Evolutionary conservation across 2,113 vertebrate species (phyloP).

Genomic region (Polypterus senegalus): DNA sequence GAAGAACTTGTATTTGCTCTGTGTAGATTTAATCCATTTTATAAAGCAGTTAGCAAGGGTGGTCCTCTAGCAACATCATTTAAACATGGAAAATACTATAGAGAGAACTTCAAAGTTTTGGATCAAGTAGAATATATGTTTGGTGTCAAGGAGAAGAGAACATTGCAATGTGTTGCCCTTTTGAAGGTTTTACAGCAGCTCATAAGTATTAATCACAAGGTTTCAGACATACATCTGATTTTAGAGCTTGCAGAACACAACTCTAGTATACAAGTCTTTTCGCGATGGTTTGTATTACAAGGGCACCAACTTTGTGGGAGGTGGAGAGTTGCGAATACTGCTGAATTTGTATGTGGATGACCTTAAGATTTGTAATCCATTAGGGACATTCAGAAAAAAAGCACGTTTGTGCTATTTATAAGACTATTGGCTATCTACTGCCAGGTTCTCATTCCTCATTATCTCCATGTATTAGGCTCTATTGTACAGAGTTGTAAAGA

Average conservation of each 20-base stretch:
- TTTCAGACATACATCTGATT: slow-evolving; percentile 2
- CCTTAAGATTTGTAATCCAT: slow-evolving; percentile 17
- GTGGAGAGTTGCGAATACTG: slow-evolving; percentile 15
- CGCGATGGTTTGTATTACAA: slow-evolving; percentile 9
- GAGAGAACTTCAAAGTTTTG: slow-evolving; percentile 13
- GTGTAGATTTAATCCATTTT: not conserved
- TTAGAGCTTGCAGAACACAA: not conserved
- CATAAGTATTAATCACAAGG: not conserved
- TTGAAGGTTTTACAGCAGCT: not conserved
- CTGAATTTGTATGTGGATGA: slow-evolving; percentile 9
- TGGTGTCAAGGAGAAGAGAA: slow-evolving; percentile 4
- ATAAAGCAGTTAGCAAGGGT: not conserved
- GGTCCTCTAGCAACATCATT: slow-evolving; percentile 2
- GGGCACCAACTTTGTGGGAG: slow-evolving; percentile 11
- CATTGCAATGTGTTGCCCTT: not conserved
- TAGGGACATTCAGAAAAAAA: slow-evolving; percentile 8
- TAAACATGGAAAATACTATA: slow-evolving; percentile 8
- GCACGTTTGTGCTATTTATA: slow-evolving; percentile 5
- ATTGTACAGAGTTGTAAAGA: slow-evolving; percentile 11
- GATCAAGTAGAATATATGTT: slow-evolving; percentile 4
- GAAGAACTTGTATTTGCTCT: slow-evolving; percentile 8
- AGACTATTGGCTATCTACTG: slow-evolving; percentile 7
- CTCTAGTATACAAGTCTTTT: slow-evolving; percentile 6
- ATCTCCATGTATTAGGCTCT: slow-evolving; percentile 12
- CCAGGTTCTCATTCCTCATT: slow-evolving; percentile 15